A percentile compares a stretch with the other conserved stretches of the same genome.
These are phyloP conservation scores for Hemiprocne comata DNA, from an alignment of 2,113 vertebrate genomes.

Conservation along the genomic window DNA sequence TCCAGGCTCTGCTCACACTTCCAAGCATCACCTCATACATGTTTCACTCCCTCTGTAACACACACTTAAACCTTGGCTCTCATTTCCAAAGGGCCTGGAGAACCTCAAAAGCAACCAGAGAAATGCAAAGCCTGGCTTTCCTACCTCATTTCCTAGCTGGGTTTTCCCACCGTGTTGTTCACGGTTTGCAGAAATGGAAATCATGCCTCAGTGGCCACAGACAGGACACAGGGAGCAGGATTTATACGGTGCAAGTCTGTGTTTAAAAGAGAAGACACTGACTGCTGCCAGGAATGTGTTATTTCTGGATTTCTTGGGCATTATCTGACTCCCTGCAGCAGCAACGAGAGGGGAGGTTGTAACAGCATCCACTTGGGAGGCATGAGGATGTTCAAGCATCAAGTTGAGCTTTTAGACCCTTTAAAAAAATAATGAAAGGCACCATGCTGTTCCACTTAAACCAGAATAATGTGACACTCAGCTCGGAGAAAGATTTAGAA, in stretches of 20 bases:
- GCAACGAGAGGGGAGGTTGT: background rate
- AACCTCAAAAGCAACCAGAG: background rate
- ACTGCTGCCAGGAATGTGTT: background rate
- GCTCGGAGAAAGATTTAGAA: background rate
- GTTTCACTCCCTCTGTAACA: background rate
- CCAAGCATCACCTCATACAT: background rate
- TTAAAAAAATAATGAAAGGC: background rate
- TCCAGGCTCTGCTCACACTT: background rate
- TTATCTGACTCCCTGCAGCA: background rate
- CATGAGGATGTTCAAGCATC: background rate
- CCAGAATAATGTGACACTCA: background rate
- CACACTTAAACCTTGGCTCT: background rate
- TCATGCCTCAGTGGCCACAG: background rate
- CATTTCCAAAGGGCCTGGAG: background rate
- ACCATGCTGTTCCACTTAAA: background rate
- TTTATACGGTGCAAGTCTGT: background rate
- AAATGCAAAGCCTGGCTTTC: fast-evolving
- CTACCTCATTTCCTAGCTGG: background rate
- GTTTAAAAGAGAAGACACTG: background rate
- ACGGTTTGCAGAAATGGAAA: background rate
- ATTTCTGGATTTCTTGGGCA: background rate
- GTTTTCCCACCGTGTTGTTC: background rate
- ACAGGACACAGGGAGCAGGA: background rate
- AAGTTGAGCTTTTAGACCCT: background rate
- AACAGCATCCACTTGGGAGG: background rate